phyloP scores from a whole-genome alignment of 2,888 invertebrate species.

The Campaea margaritaria region DNA sequence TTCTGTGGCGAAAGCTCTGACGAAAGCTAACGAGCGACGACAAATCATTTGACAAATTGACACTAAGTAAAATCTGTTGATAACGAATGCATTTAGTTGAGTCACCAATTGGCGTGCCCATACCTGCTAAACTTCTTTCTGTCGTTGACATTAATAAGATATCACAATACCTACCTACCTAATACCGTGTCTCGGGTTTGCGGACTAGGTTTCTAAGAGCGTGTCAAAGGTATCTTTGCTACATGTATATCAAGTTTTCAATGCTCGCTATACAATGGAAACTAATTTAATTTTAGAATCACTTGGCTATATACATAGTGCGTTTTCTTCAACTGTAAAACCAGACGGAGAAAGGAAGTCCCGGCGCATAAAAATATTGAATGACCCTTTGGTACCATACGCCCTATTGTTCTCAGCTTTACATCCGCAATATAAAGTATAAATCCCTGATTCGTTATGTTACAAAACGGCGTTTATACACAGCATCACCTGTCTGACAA shows the following conservation, averaged over 20 bases:
- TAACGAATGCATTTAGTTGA: constrained; percentile 28
- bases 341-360: constrained; percentile 38
- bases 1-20: constrained; percentile 31
- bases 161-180: background rate
- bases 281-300: too few species aligned
- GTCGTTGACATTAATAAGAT: constrained; percentile 11
- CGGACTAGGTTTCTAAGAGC: too few species aligned
- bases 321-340: constrained; percentile 43
- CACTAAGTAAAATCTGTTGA: constrained; percentile 31
- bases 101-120: constrained; percentile 7
- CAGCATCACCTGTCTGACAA: constrained; percentile 70
- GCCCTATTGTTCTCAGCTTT: constrained; percentile 58
- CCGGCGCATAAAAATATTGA: constrained; percentile 46
- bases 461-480: constrained; percentile 58
- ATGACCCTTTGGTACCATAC: constrained; percentile 45
- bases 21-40: constrained; percentile 33
- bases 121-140: constrained; percentile 1
- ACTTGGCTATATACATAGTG: constrained; percentile 19
- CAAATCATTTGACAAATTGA: constrained; percentile 34
- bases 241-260: background rate
- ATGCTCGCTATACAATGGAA: too few species aligned
- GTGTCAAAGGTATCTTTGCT: background rate
- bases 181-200: too few species aligned
- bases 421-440: constrained; percentile 59
- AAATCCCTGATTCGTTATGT: constrained; percentile 57